Conservation (phyloP, 2,888 invertebrate genomes). For the Cancer borealis region DNA sequence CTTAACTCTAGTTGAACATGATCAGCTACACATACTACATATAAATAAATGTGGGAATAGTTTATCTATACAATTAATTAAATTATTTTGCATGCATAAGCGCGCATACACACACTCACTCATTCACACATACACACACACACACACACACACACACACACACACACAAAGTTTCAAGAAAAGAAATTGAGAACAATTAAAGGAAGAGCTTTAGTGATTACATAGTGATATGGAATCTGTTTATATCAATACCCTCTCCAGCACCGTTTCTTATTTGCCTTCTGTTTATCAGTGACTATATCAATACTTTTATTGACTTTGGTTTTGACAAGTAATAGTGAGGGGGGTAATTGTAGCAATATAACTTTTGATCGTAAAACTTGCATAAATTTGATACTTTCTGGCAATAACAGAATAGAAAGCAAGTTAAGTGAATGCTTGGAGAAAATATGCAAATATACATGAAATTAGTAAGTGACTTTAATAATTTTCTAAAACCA, state of each 20-base stretch:
- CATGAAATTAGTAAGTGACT: background rate
- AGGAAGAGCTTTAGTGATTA: background rate
- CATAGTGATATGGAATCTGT: too few relatives aligned
- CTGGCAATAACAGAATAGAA: background rate
- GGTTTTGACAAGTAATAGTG: too few relatives aligned
- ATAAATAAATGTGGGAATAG: conserved; percentile 30
- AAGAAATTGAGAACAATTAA: background rate
- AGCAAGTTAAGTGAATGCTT: conserved; percentile 23
- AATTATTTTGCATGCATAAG: conserved; percentile 31
- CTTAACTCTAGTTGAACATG: conserved; percentile 38
- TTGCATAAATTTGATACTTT: too few relatives aligned
- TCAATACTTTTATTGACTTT: too few relatives aligned
- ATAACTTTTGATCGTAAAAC: too few relatives aligned
- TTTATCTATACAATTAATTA: conserved; percentile 8
- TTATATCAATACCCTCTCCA: too few relatives aligned
- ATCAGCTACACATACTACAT: conserved; percentile 43
- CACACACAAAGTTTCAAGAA: background rate
- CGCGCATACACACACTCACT: too few relatives aligned
- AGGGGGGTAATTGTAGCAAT: too few relatives aligned
- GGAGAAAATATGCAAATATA: background rate
- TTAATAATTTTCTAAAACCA: conserved; percentile 1
- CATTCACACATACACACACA: background rate
- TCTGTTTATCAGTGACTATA: too few relatives aligned
- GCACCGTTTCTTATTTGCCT: too few relatives aligned
- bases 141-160: background rate